Percentiles rank a stretch among this genome's conserved stretches.
These are phyloP conservation scores for Rhynchopsitta pachyrhyncha DNA, from an alignment of 2,113 vertebrate genomes.

Conservation along the genomic window DNA sequence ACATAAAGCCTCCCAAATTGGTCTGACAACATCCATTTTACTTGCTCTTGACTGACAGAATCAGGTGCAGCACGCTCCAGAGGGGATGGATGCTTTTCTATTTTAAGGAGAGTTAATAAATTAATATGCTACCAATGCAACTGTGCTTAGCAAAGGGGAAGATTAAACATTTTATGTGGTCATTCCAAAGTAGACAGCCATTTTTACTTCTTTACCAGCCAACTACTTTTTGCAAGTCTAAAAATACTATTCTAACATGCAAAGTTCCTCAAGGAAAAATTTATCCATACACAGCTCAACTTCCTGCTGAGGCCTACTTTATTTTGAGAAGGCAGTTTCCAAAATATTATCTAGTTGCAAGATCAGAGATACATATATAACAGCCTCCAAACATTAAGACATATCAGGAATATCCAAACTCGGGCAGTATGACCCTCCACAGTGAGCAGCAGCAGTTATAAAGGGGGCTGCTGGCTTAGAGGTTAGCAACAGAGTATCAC, in stretches of 20 bases:
- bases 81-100: conserved; percentile 18
- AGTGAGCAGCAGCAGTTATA: not conserved
- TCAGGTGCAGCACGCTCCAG: conserved; percentile 45
- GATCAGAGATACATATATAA: not conserved
- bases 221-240: not conserved
- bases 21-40: conserved; percentile 20
- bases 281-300: not conserved
- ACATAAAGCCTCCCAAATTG: not conserved
- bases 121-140: conserved; percentile 10
- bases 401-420: not conserved
- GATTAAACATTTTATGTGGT: not conserved
- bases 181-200: not conserved
- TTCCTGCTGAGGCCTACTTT: not conserved
- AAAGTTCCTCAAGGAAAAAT: not conserved
- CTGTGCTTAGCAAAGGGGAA: conserved; percentile 3
- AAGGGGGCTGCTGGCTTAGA: not conserved
- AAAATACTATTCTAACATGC: not conserved
- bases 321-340: not conserved
- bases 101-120: conserved; percentile 43
- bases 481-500: not conserved
- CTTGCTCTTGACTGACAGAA: conserved; percentile 53
- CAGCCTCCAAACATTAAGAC: not conserved
- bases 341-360: not conserved
- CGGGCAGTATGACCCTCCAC: not conserved
- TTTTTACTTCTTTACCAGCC: not conserved